These are phyloP conservation scores for Panorpa germanica DNA, from an alignment of 2,888 invertebrate genomes.

Conservation along the genomic window DNA sequence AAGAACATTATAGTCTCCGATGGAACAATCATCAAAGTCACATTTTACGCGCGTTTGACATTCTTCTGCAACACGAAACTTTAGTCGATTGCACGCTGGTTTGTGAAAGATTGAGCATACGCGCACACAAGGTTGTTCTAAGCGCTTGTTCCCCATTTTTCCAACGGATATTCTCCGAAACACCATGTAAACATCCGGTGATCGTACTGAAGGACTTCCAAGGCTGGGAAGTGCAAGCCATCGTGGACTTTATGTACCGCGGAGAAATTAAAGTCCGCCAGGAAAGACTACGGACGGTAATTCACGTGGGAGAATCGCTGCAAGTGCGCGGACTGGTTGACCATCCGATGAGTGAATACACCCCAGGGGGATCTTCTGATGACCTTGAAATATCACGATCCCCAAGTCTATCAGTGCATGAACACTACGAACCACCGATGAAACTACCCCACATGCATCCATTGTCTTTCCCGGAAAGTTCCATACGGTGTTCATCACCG, in stretches of 20 bases:
- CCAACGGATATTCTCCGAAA: slow-evolving; percentile 73
- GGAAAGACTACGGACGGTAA: slow-evolving; percentile 63
- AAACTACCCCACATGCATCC: too few species aligned
- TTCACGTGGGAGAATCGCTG: slow-evolving; percentile 73
- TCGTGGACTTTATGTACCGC: slow-evolving; percentile 87
- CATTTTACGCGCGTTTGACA: slow-evolving; percentile 72
- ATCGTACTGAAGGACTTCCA: slow-evolving; percentile 81
- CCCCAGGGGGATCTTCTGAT: slow-evolving; percentile 23
- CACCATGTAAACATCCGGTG: slow-evolving; percentile 85
- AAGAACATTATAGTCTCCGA: slow-evolving; percentile 78
- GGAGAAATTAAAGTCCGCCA: slow-evolving; percentile 80
- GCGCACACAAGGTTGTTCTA: slow-evolving; percentile 81
- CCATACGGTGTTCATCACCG: slow-evolving; percentile 50
- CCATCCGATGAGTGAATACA: slow-evolving; percentile 35
- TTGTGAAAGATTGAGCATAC: slow-evolving; percentile 66
- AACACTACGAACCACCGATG: slow-evolving; percentile 25
- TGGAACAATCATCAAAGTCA: slow-evolving; percentile 91
- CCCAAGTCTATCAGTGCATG: slow-evolving; percentile 21
- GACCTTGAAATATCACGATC: slow-evolving; percentile 20
- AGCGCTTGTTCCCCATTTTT: slow-evolving; percentile 82
- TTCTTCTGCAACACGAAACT: slow-evolving; percentile 69
- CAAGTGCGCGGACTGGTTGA: slow-evolving; percentile 66
- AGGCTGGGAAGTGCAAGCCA: slow-evolving; percentile 75
- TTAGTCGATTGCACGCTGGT: slow-evolving; percentile 82
- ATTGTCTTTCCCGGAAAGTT: slow-evolving; percentile 20